Base-by-base conservation (phyloP, 2,113 vertebrate genomes). In the Caranx melampygus region DNA sequence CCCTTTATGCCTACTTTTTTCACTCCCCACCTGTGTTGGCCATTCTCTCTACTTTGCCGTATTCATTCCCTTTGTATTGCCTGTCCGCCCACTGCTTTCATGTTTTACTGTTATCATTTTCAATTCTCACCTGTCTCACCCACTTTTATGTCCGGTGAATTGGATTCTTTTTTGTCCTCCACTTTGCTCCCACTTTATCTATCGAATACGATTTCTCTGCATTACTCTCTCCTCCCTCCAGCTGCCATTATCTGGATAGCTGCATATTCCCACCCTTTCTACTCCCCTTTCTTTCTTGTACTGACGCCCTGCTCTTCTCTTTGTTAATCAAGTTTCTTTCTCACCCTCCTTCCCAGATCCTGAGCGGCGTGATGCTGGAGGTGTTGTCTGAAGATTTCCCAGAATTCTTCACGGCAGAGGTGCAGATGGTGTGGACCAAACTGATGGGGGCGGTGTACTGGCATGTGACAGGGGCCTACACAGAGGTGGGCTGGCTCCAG, bases 401-500 rank as follows among this genome's bases (percentile, higher is more conserved):
- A 71, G 95, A 95, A 0, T 96, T 95, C 92, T 99, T 98, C 94
- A 95, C 96, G 0, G 90, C 96, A 0, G 98, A 98, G 87, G 96
- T 96, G 0, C 97, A 97, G 77, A 82, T 94, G 68, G 97, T 97
- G 88, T 99, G 98, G 98, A 90, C 95, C 94, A 98, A 98, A 92
- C 95, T 99, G 90, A 96, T 95, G 79, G 93, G 91, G 72, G 95
- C 96, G 79, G 92, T 99, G 91, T 98, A 94, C 96, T 97, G 95
- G 93, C 96, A 98, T 0, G 95, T 99, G 94, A 97, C 96, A 0
- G 96, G 97, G 0, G 96, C 96, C 49, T 99, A 99, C 96, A 97
- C 97, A 78, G 98, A 99, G 85, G 97, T 95, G 92, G 97, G 97
- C 94, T 99, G 97, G 97, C 96, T 95, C 61, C 97, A 97, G 94